Conservation (phyloP, 2,113 vertebrate species). For the Hymenochirus boettgeri region DNA sequence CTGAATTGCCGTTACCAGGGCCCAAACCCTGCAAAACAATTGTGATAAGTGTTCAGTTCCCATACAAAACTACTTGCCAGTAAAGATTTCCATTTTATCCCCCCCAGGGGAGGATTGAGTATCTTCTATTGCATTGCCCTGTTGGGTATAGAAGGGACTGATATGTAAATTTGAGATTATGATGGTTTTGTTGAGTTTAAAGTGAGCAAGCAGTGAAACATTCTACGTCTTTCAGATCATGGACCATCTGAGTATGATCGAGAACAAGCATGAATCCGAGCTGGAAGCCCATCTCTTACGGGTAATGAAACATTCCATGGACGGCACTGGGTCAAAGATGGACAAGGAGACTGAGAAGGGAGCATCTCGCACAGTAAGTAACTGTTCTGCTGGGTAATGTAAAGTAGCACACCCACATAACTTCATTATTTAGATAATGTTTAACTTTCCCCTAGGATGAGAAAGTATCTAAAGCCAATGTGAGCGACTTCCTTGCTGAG, state of each 20-base stretch:
- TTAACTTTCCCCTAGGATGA: slow-evolving; percentile 83
- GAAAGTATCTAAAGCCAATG: slow-evolving; percentile 89
- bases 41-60: too few relatives aligned
- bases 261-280: slow-evolving; percentile 94
- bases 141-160: too few relatives aligned
- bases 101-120: too few relatives aligned
- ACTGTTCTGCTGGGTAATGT: too few relatives aligned
- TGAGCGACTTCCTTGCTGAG: slow-evolving; percentile 92
- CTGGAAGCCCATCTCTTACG: slow-evolving; percentile 85
- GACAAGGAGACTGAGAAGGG: slow-evolving; percentile 88
- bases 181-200: not conserved
- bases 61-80: too few relatives aligned
- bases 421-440: too few relatives aligned
- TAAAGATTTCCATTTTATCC: too few relatives aligned
- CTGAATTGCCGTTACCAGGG: too few relatives aligned
- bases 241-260: slow-evolving; percentile 95
- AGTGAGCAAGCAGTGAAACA: not conserved
- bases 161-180: too few relatives aligned
- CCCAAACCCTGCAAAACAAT: too few relatives aligned
- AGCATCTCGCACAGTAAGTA: slow-evolving; percentile 73
- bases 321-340: slow-evolving; percentile 73
- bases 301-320: slow-evolving; percentile 84
- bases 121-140: too few relatives aligned
- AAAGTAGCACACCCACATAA: too few relatives aligned
- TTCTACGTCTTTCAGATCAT: slow-evolving; percentile 70